Percentiles rank a stretch among this genome's conserved stretches.
Evolutionary conservation across 2,113 vertebrate species (phyloP).

Genomic region (Pelecanus crispus): DNA sequence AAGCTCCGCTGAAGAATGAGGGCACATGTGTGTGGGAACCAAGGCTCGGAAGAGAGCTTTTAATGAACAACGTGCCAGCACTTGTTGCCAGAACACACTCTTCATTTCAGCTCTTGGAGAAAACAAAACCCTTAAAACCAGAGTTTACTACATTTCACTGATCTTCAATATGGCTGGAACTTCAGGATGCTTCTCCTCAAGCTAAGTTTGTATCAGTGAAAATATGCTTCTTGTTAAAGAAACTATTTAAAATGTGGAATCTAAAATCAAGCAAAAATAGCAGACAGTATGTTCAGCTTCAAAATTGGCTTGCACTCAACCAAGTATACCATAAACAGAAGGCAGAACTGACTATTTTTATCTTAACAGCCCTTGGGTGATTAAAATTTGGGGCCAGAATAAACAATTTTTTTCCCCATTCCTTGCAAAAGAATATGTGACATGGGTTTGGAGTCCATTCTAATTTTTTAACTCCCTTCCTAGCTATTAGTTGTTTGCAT

Average conservation of each 20-base stretch:
- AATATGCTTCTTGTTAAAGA: conserved; percentile 79
- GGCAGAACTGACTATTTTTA: conserved; percentile 79
- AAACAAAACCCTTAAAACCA: conserved; percentile 75
- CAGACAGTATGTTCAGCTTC: conserved; percentile 80
- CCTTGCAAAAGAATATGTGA: conserved; percentile 74
- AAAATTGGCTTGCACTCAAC: conserved; percentile 75
- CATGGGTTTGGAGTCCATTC: conserved; percentile 69
- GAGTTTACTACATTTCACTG: conserved; percentile 76
- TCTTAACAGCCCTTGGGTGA: conserved; percentile 77
- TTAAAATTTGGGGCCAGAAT: conserved; percentile 79
- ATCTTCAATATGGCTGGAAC: conserved; percentile 77
- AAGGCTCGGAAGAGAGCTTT: conserved; percentile 63
- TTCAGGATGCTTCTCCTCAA: conserved; percentile 76
- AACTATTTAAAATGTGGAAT: conserved; percentile 80
- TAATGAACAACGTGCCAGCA: conserved; percentile 56
- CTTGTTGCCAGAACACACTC: conserved; percentile 72
- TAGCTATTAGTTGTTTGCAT: conserved; percentile 57
- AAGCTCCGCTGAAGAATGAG: conserved; percentile 62
- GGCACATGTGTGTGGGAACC: conserved; percentile 55
- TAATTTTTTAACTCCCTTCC: conserved; percentile 64
- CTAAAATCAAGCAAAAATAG: conserved; percentile 82
- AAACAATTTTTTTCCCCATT: conserved; percentile 75
- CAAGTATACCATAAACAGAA: conserved; percentile 80
- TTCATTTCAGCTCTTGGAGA: conserved; percentile 74
- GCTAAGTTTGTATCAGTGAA: conserved; percentile 79